Conservation (phyloP, 2,888 invertebrate genomes). For the Drosophila borealis region DNA sequence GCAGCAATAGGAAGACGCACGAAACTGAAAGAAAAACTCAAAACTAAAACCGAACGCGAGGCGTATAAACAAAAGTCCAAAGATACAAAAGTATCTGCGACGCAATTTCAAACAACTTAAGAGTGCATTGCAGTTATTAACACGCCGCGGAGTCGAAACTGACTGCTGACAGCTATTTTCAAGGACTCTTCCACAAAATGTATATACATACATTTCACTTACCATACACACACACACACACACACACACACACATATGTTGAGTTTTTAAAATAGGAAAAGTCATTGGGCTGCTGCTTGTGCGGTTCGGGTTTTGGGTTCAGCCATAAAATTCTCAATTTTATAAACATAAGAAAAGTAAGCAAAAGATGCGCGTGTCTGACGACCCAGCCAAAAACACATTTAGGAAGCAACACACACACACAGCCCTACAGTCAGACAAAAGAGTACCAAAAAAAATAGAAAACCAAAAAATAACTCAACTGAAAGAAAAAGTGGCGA, state of each 20-base stretch:
- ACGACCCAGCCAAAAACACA: conserved; percentile 55
- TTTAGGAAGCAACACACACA: conserved; percentile 62
- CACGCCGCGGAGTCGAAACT: conserved; percentile 40
- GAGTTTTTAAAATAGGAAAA: conserved; percentile 40
- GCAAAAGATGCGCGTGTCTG: conserved; percentile 64
- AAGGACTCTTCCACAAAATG: conserved; percentile 52
- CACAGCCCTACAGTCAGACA: conserved; percentile 33
- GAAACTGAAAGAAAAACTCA: conserved; percentile 7
- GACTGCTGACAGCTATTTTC: conserved; percentile 67
- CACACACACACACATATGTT: conserved; percentile 9
- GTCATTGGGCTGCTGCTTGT: conserved; percentile 15
- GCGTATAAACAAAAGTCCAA: conserved; percentile 47
- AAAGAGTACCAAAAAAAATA: conserved; percentile 22
- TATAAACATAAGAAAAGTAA: conserved; percentile 67
- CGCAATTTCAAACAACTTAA: conserved; percentile 51
- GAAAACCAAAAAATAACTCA: conserved; percentile 35
- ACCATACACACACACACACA: conserved; percentile 26
- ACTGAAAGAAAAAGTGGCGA: conserved; percentile 64
- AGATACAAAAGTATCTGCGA: conserved; percentile 67
- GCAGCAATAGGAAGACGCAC: conserved; percentile 17
- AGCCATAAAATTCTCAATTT: conserved; percentile 70
- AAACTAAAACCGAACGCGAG: conserved; percentile 7
- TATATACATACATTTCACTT: conserved; percentile 30
- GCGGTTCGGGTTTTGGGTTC: conserved; percentile 41
- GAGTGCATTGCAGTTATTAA: conserved; percentile 71